Evolutionary conservation across 2,113 vertebrate genomes (phyloP), one percentile per base, ranked within the genome.

Genomic region (Heptranchias perlo): DNA sequence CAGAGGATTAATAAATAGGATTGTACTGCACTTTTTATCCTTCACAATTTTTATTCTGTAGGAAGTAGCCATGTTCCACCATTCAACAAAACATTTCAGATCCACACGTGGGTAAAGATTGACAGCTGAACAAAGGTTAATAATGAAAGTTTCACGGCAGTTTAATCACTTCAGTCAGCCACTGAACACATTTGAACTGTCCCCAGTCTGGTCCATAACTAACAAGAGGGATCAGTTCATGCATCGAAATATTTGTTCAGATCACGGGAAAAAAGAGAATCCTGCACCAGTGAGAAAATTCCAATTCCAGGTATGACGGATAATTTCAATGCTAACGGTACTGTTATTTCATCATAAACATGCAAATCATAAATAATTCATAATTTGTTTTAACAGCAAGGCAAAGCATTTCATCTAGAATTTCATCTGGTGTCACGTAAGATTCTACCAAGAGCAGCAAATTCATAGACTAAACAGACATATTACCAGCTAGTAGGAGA

Each of bases 91-190:
- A 89, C 86, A 54, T 28, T 97, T 97, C 97, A 93, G 96, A 96
- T 78, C 96, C 52, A 95, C 96, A 97, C 97, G 97, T 96, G 97
- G 96, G 97, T 97, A 97, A 28, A 54, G 73, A 0, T 0, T 96
- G 97, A 97, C 97, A 97, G 97, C 96, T 10, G 96, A 23, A 31
- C 97, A 97, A 96, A 97, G 98, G 98, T 97, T 97, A 98, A 98
- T 98, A 97, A 98, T 97, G 97, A 97, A 96, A 96, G 96, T 97
- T 97, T 97, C 97, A 96, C 96, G 96, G 96, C 96, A 97, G 96
- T 98, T 97, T 97, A 98, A 98, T 98, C 97, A 98, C 97, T 96
- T 97, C 97, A 97, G 97, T 98, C 97, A 97, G 96, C 44, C 28
- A 18, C 58, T 28, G 78, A 91, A 91, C 28, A 52, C 49, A 14